Evolutionary conservation across 2,113 vertebrate species (phyloP).

Genomic region (Coregonus clupeaformis): DNA sequence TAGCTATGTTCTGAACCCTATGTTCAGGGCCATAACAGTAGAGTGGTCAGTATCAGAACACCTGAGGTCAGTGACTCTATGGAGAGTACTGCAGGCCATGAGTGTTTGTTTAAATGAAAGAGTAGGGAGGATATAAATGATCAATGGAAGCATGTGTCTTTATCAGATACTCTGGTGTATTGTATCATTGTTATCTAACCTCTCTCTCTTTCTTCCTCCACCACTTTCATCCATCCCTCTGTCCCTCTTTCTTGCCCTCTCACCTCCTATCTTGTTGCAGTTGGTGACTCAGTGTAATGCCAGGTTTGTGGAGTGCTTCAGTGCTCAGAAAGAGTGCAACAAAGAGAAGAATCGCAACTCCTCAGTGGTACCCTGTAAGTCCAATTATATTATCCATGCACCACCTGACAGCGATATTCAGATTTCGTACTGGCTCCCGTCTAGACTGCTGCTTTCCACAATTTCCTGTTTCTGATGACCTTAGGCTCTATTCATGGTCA

Average conservation of each 20-base stretch:
- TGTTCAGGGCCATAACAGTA: too few species aligned
- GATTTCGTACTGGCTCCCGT: background rate
- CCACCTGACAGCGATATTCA: background rate
- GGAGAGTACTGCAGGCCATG: background rate
- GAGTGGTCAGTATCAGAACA: background rate
- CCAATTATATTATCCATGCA: background rate
- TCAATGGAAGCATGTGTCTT: background rate
- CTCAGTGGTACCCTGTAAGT: conserved; percentile 92
- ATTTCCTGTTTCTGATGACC: background rate
- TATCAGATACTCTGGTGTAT: background rate
- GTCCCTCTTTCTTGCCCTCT: background rate
- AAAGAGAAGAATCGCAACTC: conserved; percentile 96
- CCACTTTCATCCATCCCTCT: background rate
- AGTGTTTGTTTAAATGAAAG: background rate
- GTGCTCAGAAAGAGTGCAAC: conserved; percentile 94
- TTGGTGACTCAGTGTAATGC: conserved; percentile 90
- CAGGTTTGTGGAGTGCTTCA: conserved; percentile 89
- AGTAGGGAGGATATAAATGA: background rate
- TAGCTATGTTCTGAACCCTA: too few species aligned
- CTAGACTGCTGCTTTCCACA: background rate
- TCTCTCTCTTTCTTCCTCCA: background rate
- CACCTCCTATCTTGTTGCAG: conserved; percentile 56
- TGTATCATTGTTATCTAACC: background rate
- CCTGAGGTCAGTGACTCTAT: background rate
- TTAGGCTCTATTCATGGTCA: background rate